A percentile compares a stretch with the other conserved stretches of the same genome.
These are phyloP conservation scores for Drosophila falleni DNA, from an alignment of 2,888 invertebrate genomes.

Conservation along the genomic window DNA sequence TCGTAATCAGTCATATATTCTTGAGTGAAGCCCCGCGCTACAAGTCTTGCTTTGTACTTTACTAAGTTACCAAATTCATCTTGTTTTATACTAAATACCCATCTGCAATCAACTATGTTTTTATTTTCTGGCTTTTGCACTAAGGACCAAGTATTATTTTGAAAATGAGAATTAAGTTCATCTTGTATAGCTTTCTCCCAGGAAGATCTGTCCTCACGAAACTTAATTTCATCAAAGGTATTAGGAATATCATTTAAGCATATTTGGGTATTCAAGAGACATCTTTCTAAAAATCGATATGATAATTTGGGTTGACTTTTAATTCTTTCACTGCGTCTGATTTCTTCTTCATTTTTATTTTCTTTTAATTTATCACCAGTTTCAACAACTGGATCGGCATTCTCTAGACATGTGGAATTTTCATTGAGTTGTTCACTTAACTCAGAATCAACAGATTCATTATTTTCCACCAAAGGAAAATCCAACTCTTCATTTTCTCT, in stretches of 20 bases:
- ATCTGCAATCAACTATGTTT: slow-evolving; percentile 17
- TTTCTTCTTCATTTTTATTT: slow-evolving; percentile 1
- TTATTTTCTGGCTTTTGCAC: slow-evolving; percentile 32
- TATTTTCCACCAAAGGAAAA: slow-evolving; percentile 6
- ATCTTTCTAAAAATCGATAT: slow-evolving; percentile 32
- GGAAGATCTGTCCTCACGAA: not conserved
- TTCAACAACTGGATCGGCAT: slow-evolving; percentile 23
- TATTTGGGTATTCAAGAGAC: slow-evolving; percentile 30
- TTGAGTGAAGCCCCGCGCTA: slow-evolving; percentile 30
- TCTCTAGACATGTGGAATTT: slow-evolving; percentile 15
- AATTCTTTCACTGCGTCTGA: slow-evolving; percentile 7
- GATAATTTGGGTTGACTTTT: slow-evolving; percentile 16
- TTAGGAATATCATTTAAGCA: slow-evolving; percentile 10
- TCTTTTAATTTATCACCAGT: slow-evolving; percentile 17
- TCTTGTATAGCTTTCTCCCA: slow-evolving; percentile 11
- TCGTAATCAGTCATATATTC: slow-evolving; percentile 28
- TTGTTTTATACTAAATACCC: slow-evolving; percentile 18
- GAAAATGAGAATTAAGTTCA: slow-evolving; percentile 9
- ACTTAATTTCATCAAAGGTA: slow-evolving; percentile 13
- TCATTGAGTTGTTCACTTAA: not conserved
- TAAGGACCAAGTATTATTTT: slow-evolving; percentile 19
- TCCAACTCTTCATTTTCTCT: slow-evolving; percentile 16
- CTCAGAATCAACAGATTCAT: not conserved
- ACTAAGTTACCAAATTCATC: slow-evolving; percentile 18
- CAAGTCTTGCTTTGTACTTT: slow-evolving; percentile 29